Base-by-base conservation (phyloP, 1,140 invertebrate species). In the Wiebesia pumilae region DNA sequence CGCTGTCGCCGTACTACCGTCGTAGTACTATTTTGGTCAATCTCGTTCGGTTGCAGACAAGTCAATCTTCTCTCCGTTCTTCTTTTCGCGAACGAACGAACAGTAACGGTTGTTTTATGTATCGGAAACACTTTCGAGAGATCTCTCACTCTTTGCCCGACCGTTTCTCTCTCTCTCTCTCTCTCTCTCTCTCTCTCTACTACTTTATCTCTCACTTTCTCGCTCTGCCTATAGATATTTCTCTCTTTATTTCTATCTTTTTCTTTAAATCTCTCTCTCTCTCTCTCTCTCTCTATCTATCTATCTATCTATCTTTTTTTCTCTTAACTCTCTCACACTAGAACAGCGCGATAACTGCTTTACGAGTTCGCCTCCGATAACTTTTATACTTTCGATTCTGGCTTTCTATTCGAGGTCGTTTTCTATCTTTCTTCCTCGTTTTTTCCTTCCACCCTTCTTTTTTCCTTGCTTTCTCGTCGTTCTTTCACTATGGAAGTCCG, bases 311-410 rank as follows among this genome's bases (percentile, higher is more conserved):
- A n/a, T 40, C 51, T 79, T 16, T 16, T 24, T 79, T 69, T 79
- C 35, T 73, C 33, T 78, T 38, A 62, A 69, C 62, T 79, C 79
- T 75, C 54, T 73, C 38, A 38, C 79, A 75, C 79, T 81, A 86
- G 62, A 83, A 58, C 58, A 69, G 81, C 67, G 81, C 85, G 85
- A 87, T 87, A 87, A 87, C 85, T 87, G 80, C 85, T 87, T 87
- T 87, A 87, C 85, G 85, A 87, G 85, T 87, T 87, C 85, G 51
- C 81, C 85, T 40, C 75, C 85, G 81, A 87, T 87, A 87, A 87
- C 85, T 87, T 87, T 87, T 87, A 87, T 87, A 83, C 81, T 87
- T 82, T 83, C 85, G 85, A 87, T 87, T 33, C 85, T 78, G 81
- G 69, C 85, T 86, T 86, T 86, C 85, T 83, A 86, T 86, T 83